Percentiles rank a stretch among this genome's conserved stretches.
Conservation (phyloP, 1,140 invertebrate genomes). For the Caenorhabditis latens region DNA sequence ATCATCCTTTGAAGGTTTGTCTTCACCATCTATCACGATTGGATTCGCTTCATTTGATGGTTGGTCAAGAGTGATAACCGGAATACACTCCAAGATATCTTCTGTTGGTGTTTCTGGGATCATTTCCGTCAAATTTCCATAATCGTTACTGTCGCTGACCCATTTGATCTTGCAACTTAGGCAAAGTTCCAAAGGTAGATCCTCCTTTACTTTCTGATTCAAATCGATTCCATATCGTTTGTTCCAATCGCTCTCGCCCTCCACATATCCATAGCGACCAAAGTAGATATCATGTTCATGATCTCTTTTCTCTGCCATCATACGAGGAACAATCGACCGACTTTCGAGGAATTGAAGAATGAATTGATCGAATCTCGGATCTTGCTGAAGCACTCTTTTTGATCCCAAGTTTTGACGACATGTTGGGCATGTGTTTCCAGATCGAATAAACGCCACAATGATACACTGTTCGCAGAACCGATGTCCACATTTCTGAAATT, state of each 20-base stretch:
- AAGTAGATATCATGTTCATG: constrained; percentile 40
- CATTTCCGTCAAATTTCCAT: neutral
- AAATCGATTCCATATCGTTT: constrained; percentile 13
- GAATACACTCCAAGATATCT: too few species aligned
- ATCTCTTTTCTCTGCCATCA: constrained; percentile 30
- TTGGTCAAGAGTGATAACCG: too few species aligned
- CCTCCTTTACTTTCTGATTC: neutral
- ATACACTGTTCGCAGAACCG: constrained; percentile 48
- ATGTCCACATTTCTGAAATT: constrained; percentile 36
- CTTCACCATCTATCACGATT: neutral
- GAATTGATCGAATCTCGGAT: constrained; percentile 26
- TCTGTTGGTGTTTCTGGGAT: too few species aligned
- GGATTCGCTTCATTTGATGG: too few species aligned
- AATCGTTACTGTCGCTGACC: neutral
- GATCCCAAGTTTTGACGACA: constrained; percentile 46
- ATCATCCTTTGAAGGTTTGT: neutral
- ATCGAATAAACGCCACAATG: neutral
- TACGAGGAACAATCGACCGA: neutral
- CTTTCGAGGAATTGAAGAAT: constrained; percentile 21
- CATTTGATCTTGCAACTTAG: neutral
- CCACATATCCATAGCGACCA: constrained; percentile 16
- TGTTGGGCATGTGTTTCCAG: constrained; percentile 16
- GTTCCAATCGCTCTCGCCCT: constrained; percentile 26
- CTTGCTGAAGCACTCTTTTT: constrained; percentile 35
- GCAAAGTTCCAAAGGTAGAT: neutral